Evolutionary conservation across 1,140 invertebrate species (phyloP).

Genomic region (Dendroctonus ponderosae): DNA sequence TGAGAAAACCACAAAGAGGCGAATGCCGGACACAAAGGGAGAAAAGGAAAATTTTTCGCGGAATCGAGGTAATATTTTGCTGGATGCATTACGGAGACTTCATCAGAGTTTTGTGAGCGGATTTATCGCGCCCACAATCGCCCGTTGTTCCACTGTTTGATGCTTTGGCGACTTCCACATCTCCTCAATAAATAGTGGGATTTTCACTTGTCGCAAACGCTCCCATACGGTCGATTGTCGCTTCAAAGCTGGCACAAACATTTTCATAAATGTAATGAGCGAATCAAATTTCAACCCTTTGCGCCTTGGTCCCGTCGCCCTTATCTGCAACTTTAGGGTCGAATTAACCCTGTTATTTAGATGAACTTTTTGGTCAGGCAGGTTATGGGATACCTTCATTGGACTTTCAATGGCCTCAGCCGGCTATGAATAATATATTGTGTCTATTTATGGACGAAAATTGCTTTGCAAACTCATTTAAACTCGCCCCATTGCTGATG

Average conservation of each 20-base stretch:
- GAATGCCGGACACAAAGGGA: conserved; percentile 4
- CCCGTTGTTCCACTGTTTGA: conserved; percentile 6
- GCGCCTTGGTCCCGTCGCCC: conserved; percentile 7
- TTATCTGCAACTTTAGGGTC: conserved; percentile 29
- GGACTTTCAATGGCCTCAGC: conserved; percentile 8
- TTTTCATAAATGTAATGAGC: conserved; percentile 18
- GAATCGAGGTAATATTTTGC: conserved; percentile 15
- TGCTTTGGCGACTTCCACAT: no score
- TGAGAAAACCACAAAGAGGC: conserved; percentile 8
- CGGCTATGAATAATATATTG: conserved; percentile 12
- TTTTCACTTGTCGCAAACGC: no score
- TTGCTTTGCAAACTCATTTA: no score
- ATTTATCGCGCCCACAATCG: conserved; percentile 8
- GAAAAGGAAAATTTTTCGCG: conserved; percentile 3
- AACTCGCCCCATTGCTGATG: no score
- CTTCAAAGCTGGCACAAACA: neutral
- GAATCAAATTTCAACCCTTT: conserved; percentile 28
- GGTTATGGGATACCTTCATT: conserved; percentile 11
- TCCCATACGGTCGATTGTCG: no score
- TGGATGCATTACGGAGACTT: conserved; percentile 14
- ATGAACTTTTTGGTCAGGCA: conserved; percentile 23
- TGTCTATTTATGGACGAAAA: neutral
- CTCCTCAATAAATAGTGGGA: no score
- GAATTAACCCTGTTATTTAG: conserved; percentile 26
- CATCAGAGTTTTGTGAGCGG: conserved; percentile 11